Evolutionary conservation across 2,113 vertebrate species (phyloP).

Genomic region (Cottus gobio): DNA sequence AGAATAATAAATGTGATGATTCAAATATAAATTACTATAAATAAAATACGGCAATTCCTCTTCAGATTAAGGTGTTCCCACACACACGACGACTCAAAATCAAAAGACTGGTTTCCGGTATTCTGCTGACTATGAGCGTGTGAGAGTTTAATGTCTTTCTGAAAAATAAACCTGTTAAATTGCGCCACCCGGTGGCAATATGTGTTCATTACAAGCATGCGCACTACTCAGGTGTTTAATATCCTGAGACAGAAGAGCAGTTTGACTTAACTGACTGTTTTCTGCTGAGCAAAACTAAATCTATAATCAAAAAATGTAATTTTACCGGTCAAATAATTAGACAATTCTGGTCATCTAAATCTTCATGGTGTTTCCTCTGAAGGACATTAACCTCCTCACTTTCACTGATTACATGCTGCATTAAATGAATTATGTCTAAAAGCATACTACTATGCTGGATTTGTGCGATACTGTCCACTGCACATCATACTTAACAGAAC

Average conservation of each 20-base stretch:
- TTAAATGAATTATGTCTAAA: constrained; percentile 20
- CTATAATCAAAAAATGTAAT: not conserved
- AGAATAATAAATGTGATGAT: not conserved
- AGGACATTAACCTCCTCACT: constrained; percentile 3
- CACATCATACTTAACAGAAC: constrained; percentile 52
- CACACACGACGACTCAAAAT: not conserved
- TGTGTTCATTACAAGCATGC: constrained; percentile 21
- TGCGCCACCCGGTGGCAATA: constrained; percentile 34
- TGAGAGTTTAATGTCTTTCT: not conserved
- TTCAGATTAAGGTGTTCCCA: not conserved
- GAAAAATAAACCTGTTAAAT: not conserved
- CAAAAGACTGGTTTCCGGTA: not conserved
- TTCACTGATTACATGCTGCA: constrained; percentile 12
- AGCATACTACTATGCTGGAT: constrained; percentile 2
- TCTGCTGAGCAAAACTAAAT: not conserved
- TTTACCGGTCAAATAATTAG: not conserved
- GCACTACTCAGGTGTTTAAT: not conserved
- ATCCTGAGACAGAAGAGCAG: not conserved
- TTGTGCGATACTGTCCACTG: constrained; percentile 34
- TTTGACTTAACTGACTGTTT: not conserved
- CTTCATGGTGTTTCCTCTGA: not conserved
- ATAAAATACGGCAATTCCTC: not conserved
- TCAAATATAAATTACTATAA: not conserved
- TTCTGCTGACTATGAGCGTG: not conserved
- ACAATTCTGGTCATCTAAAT: not conserved